Evolutionary conservation across 1,140 invertebrate species (phyloP).

Genomic region (Sinella curviseta): DNA sequence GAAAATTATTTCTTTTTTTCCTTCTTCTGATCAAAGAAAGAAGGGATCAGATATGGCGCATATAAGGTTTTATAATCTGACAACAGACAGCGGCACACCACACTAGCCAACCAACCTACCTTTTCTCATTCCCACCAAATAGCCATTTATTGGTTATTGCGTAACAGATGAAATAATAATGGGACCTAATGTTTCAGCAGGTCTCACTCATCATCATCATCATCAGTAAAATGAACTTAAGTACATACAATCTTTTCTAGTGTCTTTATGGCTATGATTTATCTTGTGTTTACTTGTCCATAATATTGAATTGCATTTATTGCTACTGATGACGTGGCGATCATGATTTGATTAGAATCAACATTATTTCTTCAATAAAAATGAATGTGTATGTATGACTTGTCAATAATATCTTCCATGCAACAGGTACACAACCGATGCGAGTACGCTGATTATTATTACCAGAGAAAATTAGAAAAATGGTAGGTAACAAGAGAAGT

Average conservation of each 20-base stretch:
- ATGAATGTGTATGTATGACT: background rate
- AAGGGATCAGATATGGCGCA: background rate
- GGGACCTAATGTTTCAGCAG: background rate
- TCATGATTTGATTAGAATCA: background rate
- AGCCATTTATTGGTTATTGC: background rate
- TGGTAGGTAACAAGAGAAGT: background rate
- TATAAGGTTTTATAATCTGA: background rate
- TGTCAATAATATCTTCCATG: background rate
- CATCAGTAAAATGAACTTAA: background rate
- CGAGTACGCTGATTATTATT: background rate
- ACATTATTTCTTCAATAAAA: background rate
- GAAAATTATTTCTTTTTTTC: conserved; percentile 3
- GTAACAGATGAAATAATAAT: background rate
- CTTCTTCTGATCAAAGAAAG: background rate
- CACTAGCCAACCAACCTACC: background rate
- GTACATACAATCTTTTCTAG: background rate
- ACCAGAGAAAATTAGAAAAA: background rate
- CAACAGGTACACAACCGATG: background rate
- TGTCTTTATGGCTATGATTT: too few relatives aligned
- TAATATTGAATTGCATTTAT: background rate
- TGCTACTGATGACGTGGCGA: background rate
- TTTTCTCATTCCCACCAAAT: background rate
- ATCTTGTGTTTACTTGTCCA: background rate
- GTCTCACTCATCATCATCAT: background rate
- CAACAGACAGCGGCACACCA: background rate